Conservation (phyloP, 2,113 vertebrate genomes). For the Seriola aureovittata region DNA sequence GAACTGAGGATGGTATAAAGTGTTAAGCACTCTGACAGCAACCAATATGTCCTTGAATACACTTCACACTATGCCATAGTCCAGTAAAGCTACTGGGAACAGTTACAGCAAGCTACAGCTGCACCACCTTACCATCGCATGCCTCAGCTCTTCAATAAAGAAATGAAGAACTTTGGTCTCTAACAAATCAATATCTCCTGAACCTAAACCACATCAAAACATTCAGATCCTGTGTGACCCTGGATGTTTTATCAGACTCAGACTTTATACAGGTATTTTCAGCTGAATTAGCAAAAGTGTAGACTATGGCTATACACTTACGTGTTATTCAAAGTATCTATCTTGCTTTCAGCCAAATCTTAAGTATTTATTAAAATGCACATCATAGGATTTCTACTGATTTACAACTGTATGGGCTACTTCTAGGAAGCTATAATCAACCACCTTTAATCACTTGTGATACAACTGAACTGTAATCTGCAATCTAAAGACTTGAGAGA, state of each 20-base stretch:
- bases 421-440: neutral
- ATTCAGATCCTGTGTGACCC: slow-evolving; percentile 36
- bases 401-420: neutral
- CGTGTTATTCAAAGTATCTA: slow-evolving; percentile 23
- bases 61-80: slow-evolving; percentile 61
- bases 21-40: slow-evolving; percentile 62
- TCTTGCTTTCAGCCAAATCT: neutral
- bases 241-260: neutral
- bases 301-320: neutral
- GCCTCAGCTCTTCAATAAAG: slow-evolving; percentile 37
- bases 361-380: neutral
- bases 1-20: slow-evolving; percentile 52
- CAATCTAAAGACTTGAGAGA: neutral
- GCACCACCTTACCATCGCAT: slow-evolving; percentile 24
- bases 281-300: neutral
- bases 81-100: slow-evolving; percentile 59
- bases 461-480: neutral
- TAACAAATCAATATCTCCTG: slow-evolving; percentile 33
- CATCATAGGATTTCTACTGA: neutral
- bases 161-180: slow-evolving; percentile 26
- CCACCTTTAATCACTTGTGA: neutral
- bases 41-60: slow-evolving; percentile 75
- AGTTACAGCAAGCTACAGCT: slow-evolving; percentile 28
- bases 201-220: neutral
- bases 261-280: slow-evolving; percentile 30